Conservation (phyloP, 2,113 vertebrate species). For the Solea solea region DNA sequence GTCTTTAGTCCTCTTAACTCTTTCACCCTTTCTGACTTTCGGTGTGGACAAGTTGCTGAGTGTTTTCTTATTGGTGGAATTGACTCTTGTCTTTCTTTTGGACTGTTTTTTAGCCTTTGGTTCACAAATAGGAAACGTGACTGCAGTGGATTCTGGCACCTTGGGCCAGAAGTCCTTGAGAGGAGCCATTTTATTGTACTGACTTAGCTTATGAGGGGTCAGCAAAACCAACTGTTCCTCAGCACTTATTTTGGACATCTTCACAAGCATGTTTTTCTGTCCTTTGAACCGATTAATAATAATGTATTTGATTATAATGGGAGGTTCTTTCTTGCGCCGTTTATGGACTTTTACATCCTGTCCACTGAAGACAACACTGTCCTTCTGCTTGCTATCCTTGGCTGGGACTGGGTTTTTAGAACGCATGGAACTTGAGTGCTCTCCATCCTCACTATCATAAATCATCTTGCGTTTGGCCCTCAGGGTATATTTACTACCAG, state of each 20-base stretch:
- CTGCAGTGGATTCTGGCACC: conserved; percentile 92
- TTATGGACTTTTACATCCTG: conserved; percentile 85
- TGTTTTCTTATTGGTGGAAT: conserved; percentile 85
- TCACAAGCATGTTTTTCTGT: conserved; percentile 98
- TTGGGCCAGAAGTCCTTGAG: conserved; percentile 97
- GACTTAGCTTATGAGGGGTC: conserved; percentile 90
- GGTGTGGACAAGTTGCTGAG: conserved; percentile 80
- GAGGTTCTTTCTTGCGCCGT: conserved; percentile 92
- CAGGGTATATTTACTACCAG: conserved; percentile 94
- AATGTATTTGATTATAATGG: conserved; percentile 98
- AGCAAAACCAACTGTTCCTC: conserved; percentile 88
- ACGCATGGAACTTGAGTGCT: conserved; percentile 80
- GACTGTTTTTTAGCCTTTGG: conserved; percentile 91
- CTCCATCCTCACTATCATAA: conserved; percentile 88
- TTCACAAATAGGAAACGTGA: conserved; percentile 90
- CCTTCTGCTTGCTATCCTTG: conserved; percentile 65
- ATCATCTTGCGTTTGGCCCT: conserved; percentile 92
- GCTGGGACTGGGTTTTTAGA: conserved; percentile 84
- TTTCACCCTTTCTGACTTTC: conserved; percentile 57
- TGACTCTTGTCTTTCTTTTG: conserved; percentile 91
- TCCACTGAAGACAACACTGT: conserved; percentile 60
- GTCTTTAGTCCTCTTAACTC: conserved; percentile 80
- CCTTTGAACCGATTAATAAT: conserved; percentile 99
- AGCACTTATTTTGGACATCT: conserved; percentile 91
- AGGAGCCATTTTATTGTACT: conserved; percentile 92